phyloP scores from a whole-genome alignment of 1,140 invertebrate species.

The Andricus grossulariae region DNA sequence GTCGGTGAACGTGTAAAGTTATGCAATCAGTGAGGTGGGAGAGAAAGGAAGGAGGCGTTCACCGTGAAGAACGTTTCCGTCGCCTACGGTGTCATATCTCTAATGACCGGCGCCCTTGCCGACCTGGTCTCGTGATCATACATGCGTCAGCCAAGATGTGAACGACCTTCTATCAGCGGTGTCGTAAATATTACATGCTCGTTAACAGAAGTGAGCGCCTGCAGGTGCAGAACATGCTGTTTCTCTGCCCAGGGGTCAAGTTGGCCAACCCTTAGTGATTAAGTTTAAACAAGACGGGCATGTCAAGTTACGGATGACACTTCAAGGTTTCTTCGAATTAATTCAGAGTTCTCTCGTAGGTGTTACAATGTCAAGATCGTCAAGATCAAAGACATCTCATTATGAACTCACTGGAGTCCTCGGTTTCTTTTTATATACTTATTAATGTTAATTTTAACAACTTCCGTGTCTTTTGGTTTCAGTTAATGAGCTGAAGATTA shows the following conservation, averaged over 20 bases:
- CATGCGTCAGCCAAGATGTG: slow-evolving; percentile 55
- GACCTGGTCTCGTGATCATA: slow-evolving; percentile 52
- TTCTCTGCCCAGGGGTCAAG: slow-evolving; percentile 29
- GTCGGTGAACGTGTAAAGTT: slow-evolving; percentile 35
- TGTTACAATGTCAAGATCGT: neutral
- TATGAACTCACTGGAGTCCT: neutral
- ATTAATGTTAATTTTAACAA: slow-evolving; percentile 27
- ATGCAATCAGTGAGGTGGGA: slow-evolving; percentile 3
- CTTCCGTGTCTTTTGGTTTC: slow-evolving; percentile 26
- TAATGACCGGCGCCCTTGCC: slow-evolving; percentile 53
- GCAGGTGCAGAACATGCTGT: slow-evolving; percentile 47
- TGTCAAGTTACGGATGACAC: neutral
- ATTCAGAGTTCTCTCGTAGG: slow-evolving; percentile 1
- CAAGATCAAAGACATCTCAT: neutral
- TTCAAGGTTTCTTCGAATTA: slow-evolving; percentile 3
- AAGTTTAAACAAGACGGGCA: slow-evolving; percentile 8
- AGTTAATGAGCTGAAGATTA: slow-evolving; percentile 25
- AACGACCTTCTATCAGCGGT: slow-evolving; percentile 62
- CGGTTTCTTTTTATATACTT: neutral
- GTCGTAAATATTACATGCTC: slow-evolving; percentile 67
- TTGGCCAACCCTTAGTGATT: slow-evolving; percentile 10
- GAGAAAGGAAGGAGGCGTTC: slow-evolving; percentile 33
- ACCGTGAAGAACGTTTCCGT: slow-evolving; percentile 48
- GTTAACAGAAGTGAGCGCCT: slow-evolving; percentile 60
- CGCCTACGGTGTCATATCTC: slow-evolving; percentile 41